Evolutionary conservation across 1,140 invertebrate genomes (phyloP).

Genomic region (Pogonomyrmex californicus): DNA sequence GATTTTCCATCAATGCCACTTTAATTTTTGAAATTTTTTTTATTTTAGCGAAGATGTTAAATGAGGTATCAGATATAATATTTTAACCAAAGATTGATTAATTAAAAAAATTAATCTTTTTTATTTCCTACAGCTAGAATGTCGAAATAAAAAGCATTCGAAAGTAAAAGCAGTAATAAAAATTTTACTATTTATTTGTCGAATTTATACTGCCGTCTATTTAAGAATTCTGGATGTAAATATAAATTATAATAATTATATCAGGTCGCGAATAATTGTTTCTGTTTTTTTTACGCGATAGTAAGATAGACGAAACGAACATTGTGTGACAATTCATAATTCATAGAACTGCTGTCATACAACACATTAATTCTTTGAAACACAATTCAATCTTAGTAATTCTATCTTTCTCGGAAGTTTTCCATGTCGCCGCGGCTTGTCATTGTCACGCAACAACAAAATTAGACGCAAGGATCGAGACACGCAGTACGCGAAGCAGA

Average conservation of each 20-base stretch:
- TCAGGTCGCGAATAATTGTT: not conserved
- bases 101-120: not conserved
- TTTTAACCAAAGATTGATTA: too few relatives aligned
- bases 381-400: slow-evolving; percentile 2
- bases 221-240: too few relatives aligned
- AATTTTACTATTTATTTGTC: not conserved
- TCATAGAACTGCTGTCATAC: not conserved
- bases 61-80: not conserved
- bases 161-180: not conserved
- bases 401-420: slow-evolving; percentile 31
- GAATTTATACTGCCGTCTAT: too few relatives aligned
- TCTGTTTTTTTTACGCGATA: not conserved
- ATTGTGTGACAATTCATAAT: not conserved
- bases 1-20: not conserved
- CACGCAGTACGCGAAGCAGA: not conserved
- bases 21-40: not conserved
- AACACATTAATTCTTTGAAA: slow-evolving; percentile 7
- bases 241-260: too few relatives aligned
- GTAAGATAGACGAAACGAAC: too few relatives aligned
- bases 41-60: not conserved
- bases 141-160: not conserved
- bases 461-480: not conserved
- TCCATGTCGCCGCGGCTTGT: not conserved
- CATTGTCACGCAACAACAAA: slow-evolving; percentile 33
- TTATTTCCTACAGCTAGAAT: not conserved